phyloP scores from a whole-genome alignment of 2,797 vertebrate species.

The Urosaurus nigricauda region DNA sequence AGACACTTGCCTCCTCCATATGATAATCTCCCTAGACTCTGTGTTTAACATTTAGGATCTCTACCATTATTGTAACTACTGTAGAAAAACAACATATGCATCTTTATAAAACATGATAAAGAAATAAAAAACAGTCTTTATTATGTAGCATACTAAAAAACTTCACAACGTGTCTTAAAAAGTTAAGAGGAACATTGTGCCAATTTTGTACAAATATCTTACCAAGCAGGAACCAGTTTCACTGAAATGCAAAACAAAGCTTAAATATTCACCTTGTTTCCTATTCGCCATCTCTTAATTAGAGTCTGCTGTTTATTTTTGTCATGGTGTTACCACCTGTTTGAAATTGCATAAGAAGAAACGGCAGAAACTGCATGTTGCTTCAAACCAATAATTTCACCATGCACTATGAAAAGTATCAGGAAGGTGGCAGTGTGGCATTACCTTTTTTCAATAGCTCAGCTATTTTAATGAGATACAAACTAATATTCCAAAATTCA shows the following conservation, averaged over 20 bases:
- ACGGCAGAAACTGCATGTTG: not conserved
- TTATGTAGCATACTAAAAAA: not conserved
- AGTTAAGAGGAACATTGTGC: not conserved
- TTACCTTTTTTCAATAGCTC: rapidly evolving
- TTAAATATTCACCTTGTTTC: not conserved
- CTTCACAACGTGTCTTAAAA: not conserved
- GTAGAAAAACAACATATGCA: not conserved
- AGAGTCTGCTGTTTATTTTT: not conserved
- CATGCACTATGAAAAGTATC: rapidly evolving
- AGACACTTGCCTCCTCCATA: no score
- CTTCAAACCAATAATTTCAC: not conserved
- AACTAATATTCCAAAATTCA: not conserved
- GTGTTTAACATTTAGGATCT: no score
- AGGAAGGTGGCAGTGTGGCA: slow-evolving; percentile 52
- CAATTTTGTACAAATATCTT: not conserved
- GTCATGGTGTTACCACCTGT: not conserved
- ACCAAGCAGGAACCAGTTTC: not conserved
- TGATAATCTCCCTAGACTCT: no score
- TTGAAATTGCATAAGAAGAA: not conserved
- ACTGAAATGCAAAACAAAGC: not conserved
- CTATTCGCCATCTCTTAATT: not conserved
- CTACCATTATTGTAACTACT: not conserved
- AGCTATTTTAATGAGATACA: not conserved
- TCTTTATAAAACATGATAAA: not conserved
- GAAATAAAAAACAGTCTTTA: not conserved